Percentiles rank a stretch among this genome's conserved stretches.
Evolutionary conservation across 1,140 invertebrate species (phyloP).

Genomic region (Cyphomyrmex costatus): DNA sequence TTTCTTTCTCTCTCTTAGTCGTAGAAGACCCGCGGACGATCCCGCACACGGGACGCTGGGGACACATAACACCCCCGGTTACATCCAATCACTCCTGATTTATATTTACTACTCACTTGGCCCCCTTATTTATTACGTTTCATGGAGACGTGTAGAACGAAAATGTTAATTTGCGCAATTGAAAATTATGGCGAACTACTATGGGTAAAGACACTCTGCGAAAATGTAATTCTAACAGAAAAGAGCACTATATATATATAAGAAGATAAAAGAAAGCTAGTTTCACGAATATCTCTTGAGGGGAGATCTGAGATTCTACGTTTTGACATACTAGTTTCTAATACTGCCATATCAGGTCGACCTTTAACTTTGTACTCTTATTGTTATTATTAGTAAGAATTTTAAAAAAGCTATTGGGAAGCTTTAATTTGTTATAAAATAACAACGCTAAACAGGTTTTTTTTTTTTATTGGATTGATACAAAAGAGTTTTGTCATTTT

Average conservation of each 20-base stretch:
- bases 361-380: neutral
- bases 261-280: conserved; percentile 38
- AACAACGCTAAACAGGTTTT: neutral
- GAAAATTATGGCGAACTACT: conserved; percentile 84
- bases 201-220: conserved; percentile 41
- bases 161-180: conserved; percentile 86
- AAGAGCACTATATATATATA: conserved; percentile 5
- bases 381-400: neutral
- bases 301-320: neutral
- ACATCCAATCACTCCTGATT: conserved; percentile 88
- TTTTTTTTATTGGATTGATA: neutral
- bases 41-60: conserved; percentile 86
- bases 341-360: neutral
- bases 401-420: neutral
- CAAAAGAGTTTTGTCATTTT: neutral
- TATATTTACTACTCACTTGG: conserved; percentile 87
- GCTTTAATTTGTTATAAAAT: neutral
- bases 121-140: conserved; percentile 86
- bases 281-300: conserved; percentile 3
- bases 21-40: conserved; percentile 78
- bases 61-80: conserved; percentile 87
- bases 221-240: conserved; percentile 37
- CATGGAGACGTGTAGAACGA: conserved; percentile 83
- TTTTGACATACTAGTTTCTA: neutral
- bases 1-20: conserved; percentile 39